Conservation (phyloP, 2,113 vertebrate species). For the Stomatorhinus ivindoensis region DNA sequence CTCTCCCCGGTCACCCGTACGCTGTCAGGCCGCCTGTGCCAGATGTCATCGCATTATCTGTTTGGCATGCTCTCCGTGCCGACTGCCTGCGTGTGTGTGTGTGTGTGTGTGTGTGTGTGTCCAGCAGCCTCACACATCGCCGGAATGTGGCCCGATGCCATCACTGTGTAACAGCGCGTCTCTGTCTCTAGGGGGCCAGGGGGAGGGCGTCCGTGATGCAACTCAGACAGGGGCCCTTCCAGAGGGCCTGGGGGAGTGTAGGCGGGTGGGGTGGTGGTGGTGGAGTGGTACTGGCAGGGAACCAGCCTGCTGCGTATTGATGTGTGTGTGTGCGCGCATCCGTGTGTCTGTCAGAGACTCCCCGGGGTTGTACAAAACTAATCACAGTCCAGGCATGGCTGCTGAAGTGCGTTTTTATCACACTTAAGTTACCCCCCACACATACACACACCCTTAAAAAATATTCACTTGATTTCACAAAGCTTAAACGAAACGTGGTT, state of each 20-base stretch:
- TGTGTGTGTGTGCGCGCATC: background rate
- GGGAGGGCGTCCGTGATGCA: background rate
- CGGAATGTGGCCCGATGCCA: background rate
- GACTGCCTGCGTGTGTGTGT: background rate
- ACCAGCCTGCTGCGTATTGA: background rate
- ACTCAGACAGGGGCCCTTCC: background rate
- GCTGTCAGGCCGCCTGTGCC: constrained; percentile 51
- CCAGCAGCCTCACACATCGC: background rate
- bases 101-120: constrained; percentile 1
- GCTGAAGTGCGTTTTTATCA: background rate
- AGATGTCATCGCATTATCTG: constrained; percentile 53
- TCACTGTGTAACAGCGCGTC: background rate
- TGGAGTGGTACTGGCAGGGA: background rate
- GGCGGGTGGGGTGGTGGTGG: background rate
- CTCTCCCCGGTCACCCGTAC: constrained; percentile 34
- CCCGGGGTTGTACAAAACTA: background rate
- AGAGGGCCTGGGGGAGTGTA: background rate
- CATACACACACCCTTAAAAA: background rate
- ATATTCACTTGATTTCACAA: background rate
- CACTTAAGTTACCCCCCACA: background rate
- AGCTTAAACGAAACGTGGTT: background rate
- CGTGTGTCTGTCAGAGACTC: background rate
- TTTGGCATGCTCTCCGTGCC: background rate
- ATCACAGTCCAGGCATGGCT: background rate
- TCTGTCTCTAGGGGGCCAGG: constrained; percentile 18